A percentile compares a stretch with the other conserved stretches of the same genome.
Evolutionary conservation across 2,888 invertebrate species (phyloP).

Genomic region (Notodonta dromedarius): DNA sequence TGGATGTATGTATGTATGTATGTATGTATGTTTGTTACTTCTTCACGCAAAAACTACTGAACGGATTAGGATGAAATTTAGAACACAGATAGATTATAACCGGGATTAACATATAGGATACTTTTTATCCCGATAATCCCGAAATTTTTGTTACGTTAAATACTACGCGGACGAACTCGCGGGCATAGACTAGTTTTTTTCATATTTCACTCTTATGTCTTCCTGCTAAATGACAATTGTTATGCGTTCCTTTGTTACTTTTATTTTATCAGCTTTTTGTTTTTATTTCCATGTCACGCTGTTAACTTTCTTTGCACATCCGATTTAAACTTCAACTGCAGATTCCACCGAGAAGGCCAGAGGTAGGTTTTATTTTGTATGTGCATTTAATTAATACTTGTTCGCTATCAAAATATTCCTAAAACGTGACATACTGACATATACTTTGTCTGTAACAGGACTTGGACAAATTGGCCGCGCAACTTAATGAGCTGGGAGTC

Average conservation of each 20-base stretch:
- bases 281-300: slow-evolving; percentile 82
- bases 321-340: slow-evolving; percentile 74
- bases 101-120: too few relatives aligned
- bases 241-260: slow-evolving; percentile 32
- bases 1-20: too few relatives aligned
- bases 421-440: not conserved
- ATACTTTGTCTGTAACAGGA: slow-evolving; percentile 85
- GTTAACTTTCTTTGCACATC: slow-evolving; percentile 80
- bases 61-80: too few relatives aligned
- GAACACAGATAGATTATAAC: too few relatives aligned
- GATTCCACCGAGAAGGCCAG: slow-evolving; percentile 95
- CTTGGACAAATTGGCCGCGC: slow-evolving; percentile 97
- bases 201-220: slow-evolving; percentile 11
- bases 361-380: slow-evolving; percentile 87
- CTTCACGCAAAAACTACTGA: too few relatives aligned
- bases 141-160: too few relatives aligned
- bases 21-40: too few relatives aligned
- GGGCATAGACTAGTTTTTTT: too few relatives aligned
- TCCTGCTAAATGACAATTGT: slow-evolving; percentile 20
- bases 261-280: slow-evolving; percentile 70
- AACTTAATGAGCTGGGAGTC: slow-evolving; percentile 96
- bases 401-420: slow-evolving; percentile 5
- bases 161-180: too few relatives aligned
- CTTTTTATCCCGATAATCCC: too few relatives aligned
- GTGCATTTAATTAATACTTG: slow-evolving; percentile 13